Base-by-base conservation (phyloP, 2,888 invertebrate genomes). In the Apodemia hepburni region DNA sequence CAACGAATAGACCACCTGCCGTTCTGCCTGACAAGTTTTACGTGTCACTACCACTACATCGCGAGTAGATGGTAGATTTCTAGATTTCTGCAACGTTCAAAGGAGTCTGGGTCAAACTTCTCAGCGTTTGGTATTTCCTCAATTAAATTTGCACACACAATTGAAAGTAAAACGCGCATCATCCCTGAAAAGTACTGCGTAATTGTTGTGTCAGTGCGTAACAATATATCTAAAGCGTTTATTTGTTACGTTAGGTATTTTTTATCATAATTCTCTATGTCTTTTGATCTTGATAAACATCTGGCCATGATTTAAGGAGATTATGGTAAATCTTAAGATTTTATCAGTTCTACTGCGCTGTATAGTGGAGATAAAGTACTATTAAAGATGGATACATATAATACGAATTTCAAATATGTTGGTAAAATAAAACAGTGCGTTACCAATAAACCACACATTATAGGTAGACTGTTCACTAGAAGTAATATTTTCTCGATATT, bases 381-480 rank as follows among this genome's bases (percentile, higher is more conserved):
- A n/a, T 42, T 9, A 5, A 42, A 42, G 42, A 38, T 42, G 42
- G 15, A 42, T 15, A 35, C 11, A 3, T 35, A 35, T 35, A 35
- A 35, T 35, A 35, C 11, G 29, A 29, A 29, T 35, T 35, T 35
- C 2, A 3, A 35, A 35, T 51, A 35, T 17, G 38, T 47, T 18
- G 61, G 11, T 35, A n/a, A 33, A n/a, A 42, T 27, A 57, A 54
- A 57, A 17, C 54, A n/a, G 54, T 38, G 27, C n/a, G 38, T 61
- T 22, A n/a, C n/a, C n/a, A n/a, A n/a, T n/a, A n/a, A n/a, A n/a
- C n/a, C n/a, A n/a, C n/a, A n/a, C n/a, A n/a, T n/a, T n/a, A n/a
- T n/a, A n/a, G n/a, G n/a, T n/a, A n/a, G n/a, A n/a, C n/a, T n/a
- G n/a, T n/a, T 29, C 29, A 29, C 3, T 7, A 29, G 29, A 4